Evolutionary conservation across 2,888 invertebrate genomes (phyloP), one percentile per base, ranked within the genome.

Genomic region (Nysson spinosus): DNA sequence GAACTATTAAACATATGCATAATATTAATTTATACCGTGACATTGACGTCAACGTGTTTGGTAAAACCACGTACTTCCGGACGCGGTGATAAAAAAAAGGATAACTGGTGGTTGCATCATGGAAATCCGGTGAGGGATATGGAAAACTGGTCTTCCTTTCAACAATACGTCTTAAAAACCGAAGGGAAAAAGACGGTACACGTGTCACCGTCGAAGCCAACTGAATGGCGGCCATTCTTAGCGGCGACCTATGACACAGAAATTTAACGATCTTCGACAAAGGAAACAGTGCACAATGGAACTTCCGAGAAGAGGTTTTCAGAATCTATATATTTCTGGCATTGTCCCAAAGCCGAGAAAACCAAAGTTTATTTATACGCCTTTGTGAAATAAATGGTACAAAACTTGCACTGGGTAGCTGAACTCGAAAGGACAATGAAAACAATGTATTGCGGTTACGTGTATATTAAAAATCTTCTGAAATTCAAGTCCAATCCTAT

Each of bases 221-320:
- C 51, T 55, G 65, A 65, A 62, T 51, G 51, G 55, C 30, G 34
- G 52, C 42, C 47, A 55, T 47, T 52, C 40, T 61, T 44, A 30
- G 17, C 61, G 56, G 30, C 55, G 64, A 69, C 55, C 57, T 37
- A 55, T 65, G 69, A 69, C 71, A 64, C 68, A 43, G 55, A n/a
- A n/a, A 63, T 63, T 58, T 63, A 60, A 63, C 43, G 32, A 17
- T 12, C 20, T 40, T 43, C 57, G 56, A 62, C 46, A 42, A 57
- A 55, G 46, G 43, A 34, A 35, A 37, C 24, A 7, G 61, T 14
- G 44, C 2, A 65, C 58, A 60, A 68, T 56, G 43, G 44, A 24
- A n/a, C n/a, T n/a, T n/a, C 24, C 9, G 30, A n/a, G 30, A 30
- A n/a, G n/a, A n/a, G n/a, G n/a, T n/a, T n/a, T n/a, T n/a, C n/a